These are phyloP conservation scores for Phalacrocorax aristotelis DNA, from an alignment of 2,113 vertebrate species.

Conservation along the genomic window DNA sequence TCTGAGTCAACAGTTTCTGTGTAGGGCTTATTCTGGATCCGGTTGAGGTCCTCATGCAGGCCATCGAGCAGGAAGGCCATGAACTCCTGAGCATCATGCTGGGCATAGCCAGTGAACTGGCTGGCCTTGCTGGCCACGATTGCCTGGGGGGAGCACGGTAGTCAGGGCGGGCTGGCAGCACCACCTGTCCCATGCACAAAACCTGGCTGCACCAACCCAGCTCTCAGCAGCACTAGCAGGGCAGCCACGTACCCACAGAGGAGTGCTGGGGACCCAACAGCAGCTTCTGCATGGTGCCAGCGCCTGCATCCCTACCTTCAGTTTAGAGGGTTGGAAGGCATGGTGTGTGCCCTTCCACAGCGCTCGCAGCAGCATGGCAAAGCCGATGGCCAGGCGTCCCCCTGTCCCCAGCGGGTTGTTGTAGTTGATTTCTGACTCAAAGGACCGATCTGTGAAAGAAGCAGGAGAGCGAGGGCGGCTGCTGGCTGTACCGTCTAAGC, in stretches of 20 bases:
- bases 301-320: conserved; percentile 82
- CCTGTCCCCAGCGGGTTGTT: conserved; percentile 94
- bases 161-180: background rate
- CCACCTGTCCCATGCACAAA: background rate
- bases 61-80: conserved; percentile 98
- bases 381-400: conserved; percentile 91
- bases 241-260: background rate
- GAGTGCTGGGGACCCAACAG: background rate
- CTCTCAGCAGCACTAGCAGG: background rate
- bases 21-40: conserved; percentile 98
- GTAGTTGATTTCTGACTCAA: conserved; percentile 95
- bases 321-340: conserved; percentile 95
- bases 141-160: conserved; percentile 71
- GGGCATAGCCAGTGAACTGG: conserved; percentile 97
- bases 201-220: background rate
- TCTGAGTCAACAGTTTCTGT: conserved; percentile 96
- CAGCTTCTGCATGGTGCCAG: background rate
- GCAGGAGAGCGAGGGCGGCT: background rate
- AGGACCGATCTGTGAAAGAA: conserved; percentile 84
- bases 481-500: background rate
- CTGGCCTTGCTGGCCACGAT: conserved; percentile 98
- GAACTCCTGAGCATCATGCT: conserved; percentile 98
- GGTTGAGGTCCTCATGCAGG: conserved; percentile 97
- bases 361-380: conserved; percentile 90
- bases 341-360: conserved; percentile 98